Percentiles rank a stretch among this genome's conserved stretches.
Evolutionary conservation across 1,140 invertebrate genomes (phyloP).

Genomic region (Globodera rostochiensis): DNA sequence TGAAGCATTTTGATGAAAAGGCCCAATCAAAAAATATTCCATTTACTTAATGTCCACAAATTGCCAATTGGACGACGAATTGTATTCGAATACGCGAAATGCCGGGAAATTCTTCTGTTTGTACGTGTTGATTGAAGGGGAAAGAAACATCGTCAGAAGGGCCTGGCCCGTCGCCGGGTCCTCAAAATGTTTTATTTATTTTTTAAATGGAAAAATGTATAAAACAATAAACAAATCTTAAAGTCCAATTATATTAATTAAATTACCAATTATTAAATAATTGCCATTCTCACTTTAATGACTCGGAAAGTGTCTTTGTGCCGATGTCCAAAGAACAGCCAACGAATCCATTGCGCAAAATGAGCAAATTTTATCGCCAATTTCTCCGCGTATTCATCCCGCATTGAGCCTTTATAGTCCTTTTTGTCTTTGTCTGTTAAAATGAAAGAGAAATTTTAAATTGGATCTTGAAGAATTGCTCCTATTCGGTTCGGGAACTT

Average conservation of each 20-base stretch:
- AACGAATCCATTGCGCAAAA: constrained; percentile 48
- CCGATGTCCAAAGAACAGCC: constrained; percentile 62
- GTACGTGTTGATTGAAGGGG: constrained; percentile 41
- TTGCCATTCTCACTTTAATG: constrained; percentile 35
- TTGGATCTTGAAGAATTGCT: background rate
- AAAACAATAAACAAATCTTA: background rate
- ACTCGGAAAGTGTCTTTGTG: constrained; percentile 61
- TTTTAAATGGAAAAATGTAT: background rate
- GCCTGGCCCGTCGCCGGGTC: constrained; percentile 3
- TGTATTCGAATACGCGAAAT: constrained; percentile 35
- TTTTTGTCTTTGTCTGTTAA: background rate
- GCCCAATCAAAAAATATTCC: no score
- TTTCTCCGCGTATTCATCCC: constrained; percentile 47
- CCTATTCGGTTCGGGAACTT: background rate
- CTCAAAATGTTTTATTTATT: background rate
- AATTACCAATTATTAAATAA: background rate
- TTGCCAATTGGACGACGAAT: no score
- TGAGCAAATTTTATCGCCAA: constrained; percentile 51
- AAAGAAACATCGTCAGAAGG: constrained; percentile 26
- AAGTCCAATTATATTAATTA: background rate
- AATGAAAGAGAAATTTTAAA: constrained; percentile 38
- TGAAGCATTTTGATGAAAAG: no score
- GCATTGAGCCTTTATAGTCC: constrained; percentile 49
- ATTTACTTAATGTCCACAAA: no score
- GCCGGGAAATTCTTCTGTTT: constrained; percentile 34